Evolutionary conservation across 2,888 invertebrate genomes (phyloP), one percentile per base, ranked within the genome.

Genomic region (Conchocele bisecta): DNA sequence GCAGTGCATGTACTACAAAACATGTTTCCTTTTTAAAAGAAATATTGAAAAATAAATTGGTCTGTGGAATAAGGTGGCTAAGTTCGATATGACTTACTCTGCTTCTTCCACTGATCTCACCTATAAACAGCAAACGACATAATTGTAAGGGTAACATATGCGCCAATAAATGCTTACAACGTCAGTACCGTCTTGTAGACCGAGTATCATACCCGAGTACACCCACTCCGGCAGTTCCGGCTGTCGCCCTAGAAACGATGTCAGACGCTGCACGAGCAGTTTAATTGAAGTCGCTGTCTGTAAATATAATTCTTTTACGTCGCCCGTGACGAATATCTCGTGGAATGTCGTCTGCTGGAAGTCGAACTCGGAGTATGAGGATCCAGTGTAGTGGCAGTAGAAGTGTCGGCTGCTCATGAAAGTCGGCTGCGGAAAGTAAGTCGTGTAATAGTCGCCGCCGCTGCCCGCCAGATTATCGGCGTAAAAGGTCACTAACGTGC

Each of bases 381-480:
- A 66, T 5, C 83, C 82, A 35, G 59, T 74, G 63, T 86, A 82
- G 57, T 86, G 86, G 20, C 84, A 83, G 60, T 78, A 83, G 66
- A 83, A 89, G 22, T 76, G 78, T 17, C 85, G 76, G 39, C 79
- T 72, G 61, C 84, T 85, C 31, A 86, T 22, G 56, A 85, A 88
- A 20, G 86, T 86, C 13, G 88, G 83, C 68, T 88, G 87, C 2
- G 87, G 87, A 66, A 83, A 88, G 61, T 88, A 88, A 0, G 87
- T 86, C 17, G 86, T 87, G 72, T 86, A 79, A 69, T 85, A 86
- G 54, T 86, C 85, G 0, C 88, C 87, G 0, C 86, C 86, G 2
- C 85, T 83, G 1, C 68, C 68, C 3, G 33, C 54, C 28, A 73
- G 51, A 13, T 60, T 67, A 69, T 87, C 85, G 2, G 83, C 82